Conservation (phyloP, 2,888 invertebrate genomes). For the Callinectes sapidus region DNA sequence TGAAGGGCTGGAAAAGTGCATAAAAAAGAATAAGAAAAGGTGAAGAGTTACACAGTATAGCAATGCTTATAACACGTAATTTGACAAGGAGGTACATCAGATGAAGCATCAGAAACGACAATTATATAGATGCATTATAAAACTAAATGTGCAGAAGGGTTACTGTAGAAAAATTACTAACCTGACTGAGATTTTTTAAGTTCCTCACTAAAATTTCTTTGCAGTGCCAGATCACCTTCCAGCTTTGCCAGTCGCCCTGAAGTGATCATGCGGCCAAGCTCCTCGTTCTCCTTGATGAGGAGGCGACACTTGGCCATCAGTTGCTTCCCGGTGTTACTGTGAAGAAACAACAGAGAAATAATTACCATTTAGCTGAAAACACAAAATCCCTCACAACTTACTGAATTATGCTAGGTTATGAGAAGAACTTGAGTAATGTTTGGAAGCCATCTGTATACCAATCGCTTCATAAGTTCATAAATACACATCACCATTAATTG, state of each 20-base stretch:
- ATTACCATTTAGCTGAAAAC: not conserved
- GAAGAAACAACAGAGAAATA: not conserved
- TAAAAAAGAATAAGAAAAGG: no score
- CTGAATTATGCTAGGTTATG: not conserved
- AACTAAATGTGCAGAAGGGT: not conserved
- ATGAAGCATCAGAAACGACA: not conserved
- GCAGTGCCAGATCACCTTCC: conserved; percentile 95
- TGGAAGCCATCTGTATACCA: not conserved
- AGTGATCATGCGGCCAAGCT: conserved; percentile 95
- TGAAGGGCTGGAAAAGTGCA: no score
- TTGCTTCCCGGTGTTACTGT: conserved; percentile 88
- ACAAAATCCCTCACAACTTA: not conserved
- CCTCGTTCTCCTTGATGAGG: conserved; percentile 97
- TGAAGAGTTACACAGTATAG: no score
- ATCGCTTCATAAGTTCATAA: not conserved
- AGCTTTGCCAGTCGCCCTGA: conserved; percentile 95
- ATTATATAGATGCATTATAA: not conserved
- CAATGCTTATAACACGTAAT: no score
- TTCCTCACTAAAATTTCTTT: conserved; percentile 96
- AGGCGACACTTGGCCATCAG: conserved; percentile 97
- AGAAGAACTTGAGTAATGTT: not conserved
- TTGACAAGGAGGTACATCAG: not conserved
- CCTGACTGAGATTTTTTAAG: conserved; percentile 97
- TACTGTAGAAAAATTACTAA: conserved; percentile 75
- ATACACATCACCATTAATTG: not conserved